phyloP scores from a whole-genome alignment of 2,797 vertebrate genomes.

The Scyliorhinus canicula region DNA sequence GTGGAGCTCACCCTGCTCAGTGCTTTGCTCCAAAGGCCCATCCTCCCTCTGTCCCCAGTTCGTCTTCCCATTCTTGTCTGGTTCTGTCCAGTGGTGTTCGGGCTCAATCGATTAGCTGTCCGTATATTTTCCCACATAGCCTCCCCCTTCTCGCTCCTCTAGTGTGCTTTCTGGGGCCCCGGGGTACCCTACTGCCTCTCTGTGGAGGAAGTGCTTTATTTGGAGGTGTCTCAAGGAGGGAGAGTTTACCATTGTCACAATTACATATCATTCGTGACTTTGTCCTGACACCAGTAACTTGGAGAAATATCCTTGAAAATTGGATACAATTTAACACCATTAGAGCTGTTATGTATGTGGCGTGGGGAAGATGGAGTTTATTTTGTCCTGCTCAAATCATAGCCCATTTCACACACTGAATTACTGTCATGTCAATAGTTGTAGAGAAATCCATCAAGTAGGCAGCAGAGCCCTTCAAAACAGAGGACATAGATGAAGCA shows the following conservation, averaged over 20 bases:
- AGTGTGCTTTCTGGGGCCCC: too few species aligned
- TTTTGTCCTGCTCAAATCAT: not conserved
- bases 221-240: too few species aligned
- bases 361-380: not conserved
- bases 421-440: not conserved
- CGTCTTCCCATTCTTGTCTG: too few species aligned
- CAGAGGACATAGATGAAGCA: not conserved
- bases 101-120: too few species aligned
- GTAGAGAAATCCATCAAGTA: not conserved
- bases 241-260: not conserved
- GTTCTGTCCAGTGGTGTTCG: too few species aligned
- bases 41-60: too few species aligned
- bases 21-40: too few species aligned
- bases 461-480: not conserved
- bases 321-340: not conserved
- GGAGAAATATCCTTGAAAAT: not conserved
- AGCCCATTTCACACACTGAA: not conserved
- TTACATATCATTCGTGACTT: not conserved
- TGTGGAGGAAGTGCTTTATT: too few species aligned
- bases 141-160: too few species aligned
- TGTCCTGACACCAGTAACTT: not conserved
- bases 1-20: too few species aligned
- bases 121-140: too few species aligned
- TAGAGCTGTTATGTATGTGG: not conserved
- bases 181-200: too few species aligned